Conservation (phyloP, 2,797 vertebrate genomes). For the Gymnothorax javanicus region DNA sequence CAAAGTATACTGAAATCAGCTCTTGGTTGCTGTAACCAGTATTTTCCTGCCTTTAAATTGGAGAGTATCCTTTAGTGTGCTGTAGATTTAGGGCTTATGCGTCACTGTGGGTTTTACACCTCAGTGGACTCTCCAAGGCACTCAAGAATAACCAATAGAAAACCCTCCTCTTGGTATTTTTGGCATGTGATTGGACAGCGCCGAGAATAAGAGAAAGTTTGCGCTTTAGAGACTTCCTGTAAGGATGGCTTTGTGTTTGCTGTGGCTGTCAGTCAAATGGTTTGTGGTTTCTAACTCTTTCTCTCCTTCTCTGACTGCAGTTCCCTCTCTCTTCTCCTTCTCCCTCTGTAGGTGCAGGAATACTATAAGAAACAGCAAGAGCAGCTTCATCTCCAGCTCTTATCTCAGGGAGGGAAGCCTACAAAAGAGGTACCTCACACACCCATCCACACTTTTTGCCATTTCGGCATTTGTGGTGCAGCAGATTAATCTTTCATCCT, state of each 20-base stretch:
- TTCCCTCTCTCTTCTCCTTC: neutral
- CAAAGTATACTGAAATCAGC: neutral
- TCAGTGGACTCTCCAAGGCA: neutral
- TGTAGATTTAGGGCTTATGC: neutral
- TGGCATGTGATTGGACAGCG: neutral
- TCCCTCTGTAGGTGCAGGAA: constrained; percentile 3
- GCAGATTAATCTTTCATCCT: neutral
- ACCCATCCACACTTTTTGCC: neutral
- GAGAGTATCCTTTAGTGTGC: neutral
- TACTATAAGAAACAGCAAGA: constrained; percentile 17
- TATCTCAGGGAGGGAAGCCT: constrained; percentile 2
- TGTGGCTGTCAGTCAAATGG: constrained; percentile 3
- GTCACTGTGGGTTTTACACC: neutral
- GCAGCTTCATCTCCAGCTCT: constrained; percentile 1
- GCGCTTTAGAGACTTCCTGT: neutral
- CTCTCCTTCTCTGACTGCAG: neutral
- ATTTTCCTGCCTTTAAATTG: neutral
- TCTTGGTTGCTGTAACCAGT: neutral
- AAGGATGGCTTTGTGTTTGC: constrained; percentile 2
- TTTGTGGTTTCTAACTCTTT: neutral
- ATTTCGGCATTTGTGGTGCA: neutral
- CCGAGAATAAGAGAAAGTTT: neutral
- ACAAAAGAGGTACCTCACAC: neutral
- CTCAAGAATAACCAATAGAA: neutral
- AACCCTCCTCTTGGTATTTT: neutral